These are phyloP conservation scores for Eutolmus rufibarbis DNA, from an alignment of 2,888 invertebrate genomes.

Conservation along the genomic window DNA sequence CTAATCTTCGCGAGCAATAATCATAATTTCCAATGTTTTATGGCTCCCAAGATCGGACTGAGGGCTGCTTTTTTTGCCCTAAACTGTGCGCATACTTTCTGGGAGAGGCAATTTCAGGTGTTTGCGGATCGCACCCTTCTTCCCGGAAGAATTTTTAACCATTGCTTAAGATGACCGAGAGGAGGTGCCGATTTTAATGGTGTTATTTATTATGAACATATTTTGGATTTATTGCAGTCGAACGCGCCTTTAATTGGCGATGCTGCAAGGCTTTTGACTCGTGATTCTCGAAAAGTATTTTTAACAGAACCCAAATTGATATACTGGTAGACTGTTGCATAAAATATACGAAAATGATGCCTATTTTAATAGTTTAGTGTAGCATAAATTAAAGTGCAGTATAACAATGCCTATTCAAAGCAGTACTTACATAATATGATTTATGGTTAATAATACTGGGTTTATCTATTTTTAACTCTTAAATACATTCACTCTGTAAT, in stretches of 20 bases:
- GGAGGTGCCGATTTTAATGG: neutral
- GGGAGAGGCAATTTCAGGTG: neutral
- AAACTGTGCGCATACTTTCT: neutral
- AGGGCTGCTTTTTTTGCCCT: neutral
- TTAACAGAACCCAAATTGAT: too few species aligned
- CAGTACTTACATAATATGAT: too few species aligned
- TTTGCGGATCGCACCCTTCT: neutral
- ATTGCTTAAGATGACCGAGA: neutral
- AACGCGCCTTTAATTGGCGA: neutral
- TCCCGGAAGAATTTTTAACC: neutral
- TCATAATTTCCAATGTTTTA: constrained; percentile 16
- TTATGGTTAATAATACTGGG: too few species aligned
- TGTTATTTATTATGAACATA: neutral
- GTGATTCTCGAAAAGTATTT: neutral
- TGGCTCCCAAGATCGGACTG: neutral
- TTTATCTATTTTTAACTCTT: too few species aligned
- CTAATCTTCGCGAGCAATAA: constrained; percentile 13
- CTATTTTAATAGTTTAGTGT: too few species aligned
- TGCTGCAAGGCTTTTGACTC: neutral
- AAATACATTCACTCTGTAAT: too few species aligned
- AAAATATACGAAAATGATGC: too few species aligned
- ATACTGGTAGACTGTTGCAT: too few species aligned
- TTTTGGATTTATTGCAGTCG: neutral
- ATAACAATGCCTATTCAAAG: too few species aligned
- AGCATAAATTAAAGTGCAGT: too few species aligned